These are phyloP conservation scores for Manis javanica DNA, from an alignment of 2,797 vertebrate species.

Conservation along the genomic window DNA sequence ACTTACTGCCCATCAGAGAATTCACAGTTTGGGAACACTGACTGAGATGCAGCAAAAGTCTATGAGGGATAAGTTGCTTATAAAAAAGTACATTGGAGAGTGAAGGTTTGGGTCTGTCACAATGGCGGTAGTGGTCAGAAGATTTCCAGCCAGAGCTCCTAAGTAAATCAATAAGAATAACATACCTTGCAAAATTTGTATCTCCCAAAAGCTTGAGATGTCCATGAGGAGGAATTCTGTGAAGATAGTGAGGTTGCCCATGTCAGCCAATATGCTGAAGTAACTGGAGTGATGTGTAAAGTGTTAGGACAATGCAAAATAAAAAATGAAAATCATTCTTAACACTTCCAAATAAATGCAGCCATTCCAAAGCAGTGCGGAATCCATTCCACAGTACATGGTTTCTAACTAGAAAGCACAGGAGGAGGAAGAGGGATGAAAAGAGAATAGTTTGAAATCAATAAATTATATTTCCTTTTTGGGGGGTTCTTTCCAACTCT, in stretches of 20 bases:
- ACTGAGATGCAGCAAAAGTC: constrained; percentile 58
- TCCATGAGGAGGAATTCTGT: constrained; percentile 52
- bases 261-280: neutral
- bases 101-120: neutral
- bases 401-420: neutral
- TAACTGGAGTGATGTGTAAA: neutral
- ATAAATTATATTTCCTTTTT: neutral
- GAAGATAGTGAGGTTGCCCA: constrained; percentile 3
- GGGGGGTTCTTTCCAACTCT: neutral
- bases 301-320: neutral
- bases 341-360: neutral
- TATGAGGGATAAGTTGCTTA: constrained; percentile 40
- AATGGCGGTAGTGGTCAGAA: neutral
- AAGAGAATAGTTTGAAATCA: neutral
- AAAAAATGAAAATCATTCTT: neutral
- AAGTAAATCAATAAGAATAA: constrained; percentile 21
- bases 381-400: neutral
- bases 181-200: neutral
- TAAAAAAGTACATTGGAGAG: neutral
- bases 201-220: neutral
- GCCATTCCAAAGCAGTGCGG: neutral
- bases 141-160: neutral
- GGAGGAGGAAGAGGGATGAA: neutral
- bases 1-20: neutral
- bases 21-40: constrained; percentile 22